Conservation (phyloP, 2,888 invertebrate species). For the Thysanoteuthis rhombus region DNA sequence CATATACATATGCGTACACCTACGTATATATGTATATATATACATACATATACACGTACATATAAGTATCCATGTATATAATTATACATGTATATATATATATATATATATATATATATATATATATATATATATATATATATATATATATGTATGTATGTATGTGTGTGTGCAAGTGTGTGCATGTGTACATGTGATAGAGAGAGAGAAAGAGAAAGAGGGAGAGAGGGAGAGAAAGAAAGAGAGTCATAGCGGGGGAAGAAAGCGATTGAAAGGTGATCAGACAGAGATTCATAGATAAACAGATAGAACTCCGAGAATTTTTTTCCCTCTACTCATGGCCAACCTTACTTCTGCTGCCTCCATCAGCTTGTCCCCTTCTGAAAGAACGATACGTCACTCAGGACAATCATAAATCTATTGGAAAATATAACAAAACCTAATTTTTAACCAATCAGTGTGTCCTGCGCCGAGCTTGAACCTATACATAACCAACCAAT, state of each 20-base stretch:
- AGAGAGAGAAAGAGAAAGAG: neutral
- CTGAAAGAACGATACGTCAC: no score
- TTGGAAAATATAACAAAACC: no score
- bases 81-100: neutral
- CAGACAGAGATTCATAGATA: no score
- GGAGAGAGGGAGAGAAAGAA: neutral
- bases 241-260: neutral
- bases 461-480: no score
- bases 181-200: neutral
- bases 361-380: no score
- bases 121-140: conserved; percentile 12
- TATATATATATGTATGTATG: neutral
- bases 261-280: no score
- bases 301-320: neutral
- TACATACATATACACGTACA: neutral
- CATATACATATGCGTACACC: no score
- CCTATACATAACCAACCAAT: no score
- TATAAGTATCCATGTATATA: neutral
- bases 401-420: no score
- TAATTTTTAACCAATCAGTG: no score
- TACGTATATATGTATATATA: neutral
- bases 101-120: neutral
- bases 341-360: no score
- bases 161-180: neutral
- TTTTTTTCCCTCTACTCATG: no score